phyloP scores from a whole-genome alignment of 2,113 vertebrate genomes.

The Oplegnathus fasciatus region DNA sequence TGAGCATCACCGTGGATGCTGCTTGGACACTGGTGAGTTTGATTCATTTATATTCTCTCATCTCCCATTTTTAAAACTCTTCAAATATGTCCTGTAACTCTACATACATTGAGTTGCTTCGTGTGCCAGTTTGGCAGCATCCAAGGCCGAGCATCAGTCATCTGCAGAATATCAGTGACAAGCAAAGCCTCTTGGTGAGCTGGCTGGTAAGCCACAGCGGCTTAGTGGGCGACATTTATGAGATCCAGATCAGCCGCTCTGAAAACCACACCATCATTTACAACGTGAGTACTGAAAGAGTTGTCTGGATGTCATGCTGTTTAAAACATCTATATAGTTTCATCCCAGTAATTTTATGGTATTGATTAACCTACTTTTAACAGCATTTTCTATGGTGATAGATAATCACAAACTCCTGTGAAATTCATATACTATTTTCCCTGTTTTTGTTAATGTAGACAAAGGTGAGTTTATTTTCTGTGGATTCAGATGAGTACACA shows the following conservation, averaged over 20 bases:
- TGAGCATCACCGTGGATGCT: background rate
- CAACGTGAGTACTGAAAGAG: slow-evolving; percentile 46
- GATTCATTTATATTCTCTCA: background rate
- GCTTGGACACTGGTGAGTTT: slow-evolving; percentile 47
- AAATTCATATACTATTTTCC: too few species aligned
- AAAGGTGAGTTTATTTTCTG: slow-evolving; percentile 45
- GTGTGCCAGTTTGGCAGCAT: slow-evolving; percentile 9
- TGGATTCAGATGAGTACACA: background rate
- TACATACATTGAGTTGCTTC: background rate
- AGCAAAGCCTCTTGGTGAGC: slow-evolving; percentile 55
- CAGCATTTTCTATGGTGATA: background rate
- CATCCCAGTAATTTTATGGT: background rate
- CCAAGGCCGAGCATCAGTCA: slow-evolving; percentile 36
- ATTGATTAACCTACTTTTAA: background rate
- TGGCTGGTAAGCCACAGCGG: slow-evolving; percentile 48
- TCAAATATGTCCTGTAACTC: background rate
- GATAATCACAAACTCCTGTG: background rate
- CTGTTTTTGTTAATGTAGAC: slow-evolving; percentile 45
- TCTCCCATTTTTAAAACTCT: background rate
- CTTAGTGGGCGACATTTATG: slow-evolving; percentile 28
- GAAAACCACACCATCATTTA: slow-evolving; percentile 42
- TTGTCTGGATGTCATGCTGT: background rate
- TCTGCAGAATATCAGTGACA: slow-evolving; percentile 16
- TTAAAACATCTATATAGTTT: too few species aligned
- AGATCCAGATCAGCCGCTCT: slow-evolving; percentile 71